phyloP scores from a whole-genome alignment of 2,888 invertebrate genomes.

The Spialia ferax region DNA sequence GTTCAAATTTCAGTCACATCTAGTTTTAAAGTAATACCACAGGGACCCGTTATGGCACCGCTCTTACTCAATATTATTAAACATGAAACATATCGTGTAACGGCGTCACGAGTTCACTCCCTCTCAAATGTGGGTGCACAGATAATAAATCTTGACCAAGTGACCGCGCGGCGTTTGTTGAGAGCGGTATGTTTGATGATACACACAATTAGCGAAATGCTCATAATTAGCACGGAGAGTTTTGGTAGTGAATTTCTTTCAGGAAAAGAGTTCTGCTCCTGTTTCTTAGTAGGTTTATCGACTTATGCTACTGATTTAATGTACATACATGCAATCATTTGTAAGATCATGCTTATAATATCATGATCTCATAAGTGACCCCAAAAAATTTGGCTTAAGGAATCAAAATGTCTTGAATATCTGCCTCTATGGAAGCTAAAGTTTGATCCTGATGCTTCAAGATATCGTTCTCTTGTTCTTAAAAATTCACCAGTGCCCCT shows the following conservation, averaged over 20 bases:
- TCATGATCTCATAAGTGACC: too few relatives aligned
- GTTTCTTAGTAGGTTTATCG: neutral
- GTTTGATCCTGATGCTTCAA: too few relatives aligned
- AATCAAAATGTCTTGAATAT: too few relatives aligned
- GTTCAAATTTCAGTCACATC: neutral
- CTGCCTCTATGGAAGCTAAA: too few relatives aligned
- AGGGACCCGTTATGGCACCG: slow-evolving; percentile 1
- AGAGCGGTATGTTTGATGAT: slow-evolving; percentile 8
- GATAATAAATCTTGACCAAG: slow-evolving; percentile 31
- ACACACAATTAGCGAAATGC: slow-evolving; percentile 22
- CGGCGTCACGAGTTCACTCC: slow-evolving; percentile 21
- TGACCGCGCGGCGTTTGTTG: slow-evolving; percentile 27
- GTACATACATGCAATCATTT: too few relatives aligned
- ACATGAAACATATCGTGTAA: neutral
- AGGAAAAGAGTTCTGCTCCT: neutral
- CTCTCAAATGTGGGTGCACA: neutral
- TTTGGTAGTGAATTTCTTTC: neutral
- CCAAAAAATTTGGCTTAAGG: too few relatives aligned
- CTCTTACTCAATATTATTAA: neutral
- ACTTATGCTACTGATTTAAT: neutral
- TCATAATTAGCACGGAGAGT: slow-evolving; percentile 4
- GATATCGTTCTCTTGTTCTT: too few relatives aligned
- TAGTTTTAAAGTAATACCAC: slow-evolving; percentile 1
- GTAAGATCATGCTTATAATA: too few relatives aligned
- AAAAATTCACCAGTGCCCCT: too few relatives aligned